Conservation (phyloP, 2,888 invertebrate genomes). For the Amorpha juglandis region DNA sequence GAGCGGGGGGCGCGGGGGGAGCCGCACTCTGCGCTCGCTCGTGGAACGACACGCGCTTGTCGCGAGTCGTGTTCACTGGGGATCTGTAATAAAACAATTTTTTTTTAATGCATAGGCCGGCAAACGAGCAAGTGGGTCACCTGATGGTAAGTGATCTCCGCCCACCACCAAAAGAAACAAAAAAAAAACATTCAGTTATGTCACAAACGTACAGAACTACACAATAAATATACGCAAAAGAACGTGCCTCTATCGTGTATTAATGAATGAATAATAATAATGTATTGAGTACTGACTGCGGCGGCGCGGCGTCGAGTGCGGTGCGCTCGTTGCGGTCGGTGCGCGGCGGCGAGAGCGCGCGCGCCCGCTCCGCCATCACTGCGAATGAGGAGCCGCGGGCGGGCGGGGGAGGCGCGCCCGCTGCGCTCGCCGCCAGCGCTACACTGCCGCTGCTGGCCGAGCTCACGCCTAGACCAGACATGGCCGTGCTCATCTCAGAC, state of each 20-base stretch:
- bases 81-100: constrained; percentile 48
- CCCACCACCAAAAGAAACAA: too few species aligned
- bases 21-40: constrained; percentile 78
- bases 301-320: constrained; percentile 39
- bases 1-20: constrained; percentile 46
- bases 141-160: too few species aligned
- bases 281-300: constrained; percentile 59
- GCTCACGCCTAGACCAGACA: constrained; percentile 42
- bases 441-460: constrained; percentile 74
- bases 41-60: constrained; percentile 91
- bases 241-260: too few species aligned
- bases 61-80: constrained; percentile 61
- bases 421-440: constrained; percentile 92
- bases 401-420: constrained; percentile 88
- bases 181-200: too few species aligned
- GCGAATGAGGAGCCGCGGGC: constrained; percentile 95
- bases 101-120: too few species aligned
- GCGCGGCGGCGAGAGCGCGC: constrained; percentile 61
- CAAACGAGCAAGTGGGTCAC: too few species aligned
- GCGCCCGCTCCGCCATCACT: constrained; percentile 88
- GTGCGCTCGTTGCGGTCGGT: constrained; percentile 45
- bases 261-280: background rate
- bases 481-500: constrained; percentile 42
- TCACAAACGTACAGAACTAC: too few species aligned
- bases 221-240: too few species aligned